These are phyloP conservation scores for Epizoanthus rinbou DNA, from an alignment of 92 coral and sea anemone species.

Conservation along the genomic window DNA sequence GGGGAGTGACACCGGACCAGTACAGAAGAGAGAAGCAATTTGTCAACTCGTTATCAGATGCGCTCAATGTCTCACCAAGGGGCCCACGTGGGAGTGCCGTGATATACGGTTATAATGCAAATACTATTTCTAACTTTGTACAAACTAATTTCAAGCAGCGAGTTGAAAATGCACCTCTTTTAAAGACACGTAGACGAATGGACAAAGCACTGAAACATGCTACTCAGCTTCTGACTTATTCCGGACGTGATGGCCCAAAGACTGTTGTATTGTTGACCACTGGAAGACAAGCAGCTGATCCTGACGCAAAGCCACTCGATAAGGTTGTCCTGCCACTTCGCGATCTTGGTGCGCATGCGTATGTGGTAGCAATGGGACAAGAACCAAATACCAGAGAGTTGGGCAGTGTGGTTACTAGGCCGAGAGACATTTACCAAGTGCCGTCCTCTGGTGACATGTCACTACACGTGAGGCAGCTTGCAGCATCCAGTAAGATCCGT, in stretches of 20 bases:
- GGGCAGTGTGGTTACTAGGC: conserved; percentile 1
- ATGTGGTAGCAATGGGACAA: conserved; percentile 36
- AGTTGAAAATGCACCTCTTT: conserved; percentile 17
- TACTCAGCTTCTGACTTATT: conserved; percentile 9
- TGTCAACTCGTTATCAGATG: conserved; percentile 8
- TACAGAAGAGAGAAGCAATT: conserved; percentile 25
- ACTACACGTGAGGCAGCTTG: conserved; percentile 18
- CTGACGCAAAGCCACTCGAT: neutral
- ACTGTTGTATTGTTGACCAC: conserved; percentile 29
- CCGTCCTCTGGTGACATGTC: conserved; percentile 22
- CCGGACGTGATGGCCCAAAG: conserved; percentile 11
- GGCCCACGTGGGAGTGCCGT: conserved; percentile 35
- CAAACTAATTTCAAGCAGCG: conserved; percentile 24
- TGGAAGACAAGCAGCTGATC: conserved; percentile 17
- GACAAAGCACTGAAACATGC: conserved; percentile 33
- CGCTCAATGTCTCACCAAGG: conserved; percentile 23
- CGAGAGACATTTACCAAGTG: conserved; percentile 5
- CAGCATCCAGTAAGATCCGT: conserved; percentile 23
- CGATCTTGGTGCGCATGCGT: conserved; percentile 6
- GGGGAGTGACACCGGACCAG: conserved; percentile 6
- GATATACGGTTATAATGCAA: conserved; percentile 26
- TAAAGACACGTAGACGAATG: conserved; percentile 27
- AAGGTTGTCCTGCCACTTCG: conserved; percentile 7
- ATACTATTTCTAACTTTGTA: conserved; percentile 26
- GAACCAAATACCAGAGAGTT: neutral